These are phyloP conservation scores for Cantharis flavilabris DNA, from an alignment of 2,888 invertebrate genomes.

Conservation along the genomic window DNA sequence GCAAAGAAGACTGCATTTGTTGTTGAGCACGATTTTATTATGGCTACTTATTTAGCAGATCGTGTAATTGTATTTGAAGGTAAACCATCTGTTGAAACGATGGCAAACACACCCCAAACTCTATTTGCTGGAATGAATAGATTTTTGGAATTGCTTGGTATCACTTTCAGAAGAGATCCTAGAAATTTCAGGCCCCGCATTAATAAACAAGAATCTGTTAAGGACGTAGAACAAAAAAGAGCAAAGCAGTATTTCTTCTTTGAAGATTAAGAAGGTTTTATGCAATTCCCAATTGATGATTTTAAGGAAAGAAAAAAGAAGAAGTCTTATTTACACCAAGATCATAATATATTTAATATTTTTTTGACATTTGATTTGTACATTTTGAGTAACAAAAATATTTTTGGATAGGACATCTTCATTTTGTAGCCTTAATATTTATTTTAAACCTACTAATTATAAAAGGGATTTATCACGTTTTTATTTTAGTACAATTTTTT, in stretches of 20 bases:
- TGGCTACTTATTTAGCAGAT: constrained; percentile 99
- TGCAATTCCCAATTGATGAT: not conserved
- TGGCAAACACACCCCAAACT: constrained; percentile 90
- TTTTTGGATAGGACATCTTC: not conserved
- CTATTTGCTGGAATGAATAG: constrained; percentile 97
- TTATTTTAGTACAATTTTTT: not conserved
- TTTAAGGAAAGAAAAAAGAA: not conserved
- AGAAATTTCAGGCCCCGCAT: constrained; percentile 98
- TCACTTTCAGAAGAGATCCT: constrained; percentile 97
- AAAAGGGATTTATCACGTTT: not conserved
- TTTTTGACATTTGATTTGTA: not conserved
- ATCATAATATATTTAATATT: not conserved
- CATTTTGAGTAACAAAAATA: not conserved
- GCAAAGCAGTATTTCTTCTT: constrained; percentile 99
- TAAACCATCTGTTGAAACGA: constrained; percentile 83
- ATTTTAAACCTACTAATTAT: not conserved
- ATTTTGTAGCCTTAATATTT: not conserved
- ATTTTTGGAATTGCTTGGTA: constrained; percentile 92
- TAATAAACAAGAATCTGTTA: constrained; percentile 95
- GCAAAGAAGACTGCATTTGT: constrained; percentile 99
- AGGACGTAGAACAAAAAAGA: constrained; percentile 96
- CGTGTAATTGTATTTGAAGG: constrained; percentile 99
- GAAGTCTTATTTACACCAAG: not conserved
- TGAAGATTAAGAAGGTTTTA: constrained; percentile 67
- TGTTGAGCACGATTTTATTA: constrained; percentile 99